Conservation (phyloP, 1,140 invertebrate genomes). For the Pinna nobilis region DNA sequence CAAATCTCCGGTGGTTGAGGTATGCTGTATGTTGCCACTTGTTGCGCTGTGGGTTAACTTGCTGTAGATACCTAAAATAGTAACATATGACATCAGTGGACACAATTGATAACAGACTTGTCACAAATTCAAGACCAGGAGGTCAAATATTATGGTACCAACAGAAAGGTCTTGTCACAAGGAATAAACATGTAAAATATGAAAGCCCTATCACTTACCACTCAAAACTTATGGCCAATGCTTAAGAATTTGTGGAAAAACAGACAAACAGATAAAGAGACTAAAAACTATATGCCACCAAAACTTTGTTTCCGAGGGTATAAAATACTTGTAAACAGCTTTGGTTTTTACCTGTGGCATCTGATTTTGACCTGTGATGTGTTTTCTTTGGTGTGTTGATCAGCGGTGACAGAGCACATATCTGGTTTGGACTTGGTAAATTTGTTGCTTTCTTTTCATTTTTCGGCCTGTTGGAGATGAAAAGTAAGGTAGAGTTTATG, state of each 20-base stretch:
- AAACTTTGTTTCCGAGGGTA: too few species aligned
- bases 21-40: constrained; percentile 18
- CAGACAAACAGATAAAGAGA: too few species aligned
- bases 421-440: constrained; percentile 38
- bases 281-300: too few species aligned
- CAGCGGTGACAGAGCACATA: constrained; percentile 26
- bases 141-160: not conserved
- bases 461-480: constrained; percentile 16
- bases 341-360: constrained; percentile 82
- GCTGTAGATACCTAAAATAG: constrained; percentile 1
- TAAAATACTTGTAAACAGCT: too few species aligned
- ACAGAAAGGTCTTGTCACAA: too few species aligned
- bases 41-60: constrained; percentile 9
- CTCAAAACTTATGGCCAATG: too few species aligned
- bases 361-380: constrained; percentile 92
- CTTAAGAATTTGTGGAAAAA: not conserved
- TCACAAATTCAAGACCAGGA: too few species aligned
- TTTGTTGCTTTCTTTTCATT: constrained; percentile 22
- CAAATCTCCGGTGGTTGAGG: constrained; percentile 83
- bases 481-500: too few species aligned
- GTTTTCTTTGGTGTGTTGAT: constrained; percentile 76
- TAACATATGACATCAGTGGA: not conserved
- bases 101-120: too few species aligned
- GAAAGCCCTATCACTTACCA: too few species aligned
- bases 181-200: too few species aligned